Evolutionary conservation across 2,797 vertebrate species (phyloP).

Genomic region (Onychomys arenicola): DNA sequence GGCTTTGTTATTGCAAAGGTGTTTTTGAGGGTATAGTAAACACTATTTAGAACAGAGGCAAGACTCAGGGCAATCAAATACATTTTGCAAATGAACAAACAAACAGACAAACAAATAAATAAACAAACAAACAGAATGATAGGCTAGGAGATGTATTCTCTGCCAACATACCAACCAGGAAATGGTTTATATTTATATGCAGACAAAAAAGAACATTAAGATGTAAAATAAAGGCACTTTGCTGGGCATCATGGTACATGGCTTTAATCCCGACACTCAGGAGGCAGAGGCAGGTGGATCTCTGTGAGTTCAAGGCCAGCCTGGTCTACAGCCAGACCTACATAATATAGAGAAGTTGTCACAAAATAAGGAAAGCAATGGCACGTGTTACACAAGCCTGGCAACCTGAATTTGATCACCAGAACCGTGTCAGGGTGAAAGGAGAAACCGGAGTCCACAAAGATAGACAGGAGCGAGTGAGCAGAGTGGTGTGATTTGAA

Average conservation of each 20-base stretch:
- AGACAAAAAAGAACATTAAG: conserved; percentile 2
- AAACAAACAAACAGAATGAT: background rate
- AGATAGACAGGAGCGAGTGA: background rate
- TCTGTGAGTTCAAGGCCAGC: background rate
- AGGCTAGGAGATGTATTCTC: background rate
- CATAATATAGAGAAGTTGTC: background rate
- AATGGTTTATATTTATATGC: background rate
- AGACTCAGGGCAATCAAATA: background rate
- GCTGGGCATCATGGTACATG: background rate
- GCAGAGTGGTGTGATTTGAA: background rate
- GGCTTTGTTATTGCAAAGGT: background rate
- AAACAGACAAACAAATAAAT: background rate
- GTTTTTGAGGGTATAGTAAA: conserved; percentile 7
- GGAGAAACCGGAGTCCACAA: background rate
- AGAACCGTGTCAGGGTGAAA: background rate
- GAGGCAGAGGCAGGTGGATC: background rate
- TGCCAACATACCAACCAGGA: background rate
- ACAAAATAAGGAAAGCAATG: background rate
- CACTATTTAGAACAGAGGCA: conserved; percentile 22
- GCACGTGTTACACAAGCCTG: background rate
- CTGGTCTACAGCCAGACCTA: background rate
- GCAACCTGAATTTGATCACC: background rate
- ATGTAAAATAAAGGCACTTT: background rate
- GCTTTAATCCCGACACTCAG: background rate
- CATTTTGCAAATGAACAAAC: background rate